Conservation (phyloP, 2,888 invertebrate genomes). For the Byasa hedistus region DNA sequence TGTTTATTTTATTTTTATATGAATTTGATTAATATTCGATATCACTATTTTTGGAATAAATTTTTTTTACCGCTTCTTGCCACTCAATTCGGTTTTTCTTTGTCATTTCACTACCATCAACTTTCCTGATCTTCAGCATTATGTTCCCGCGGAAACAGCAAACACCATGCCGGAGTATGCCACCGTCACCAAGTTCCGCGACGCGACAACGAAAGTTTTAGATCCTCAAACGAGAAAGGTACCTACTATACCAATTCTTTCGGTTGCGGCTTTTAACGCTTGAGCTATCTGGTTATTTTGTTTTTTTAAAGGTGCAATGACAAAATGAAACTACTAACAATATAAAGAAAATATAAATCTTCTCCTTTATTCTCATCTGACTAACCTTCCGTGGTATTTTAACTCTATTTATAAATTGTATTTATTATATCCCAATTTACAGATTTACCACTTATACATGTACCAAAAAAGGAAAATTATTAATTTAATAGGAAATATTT, state of each 20-base stretch:
- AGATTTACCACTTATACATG: too few species aligned
- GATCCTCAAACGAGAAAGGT: constrained; percentile 58
- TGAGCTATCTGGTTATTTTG: constrained; percentile 25
- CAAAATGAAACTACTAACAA: too few species aligned
- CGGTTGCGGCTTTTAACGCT: constrained; percentile 11
- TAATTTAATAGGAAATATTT: too few species aligned
- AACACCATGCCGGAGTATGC: constrained; percentile 57
- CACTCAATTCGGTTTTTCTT: constrained; percentile 12
- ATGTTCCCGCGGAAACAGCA: constrained; percentile 30
- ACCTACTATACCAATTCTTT: constrained; percentile 32
- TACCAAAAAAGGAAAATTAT: too few species aligned
- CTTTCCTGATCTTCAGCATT: constrained; percentile 35
- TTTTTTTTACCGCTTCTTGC: neutral
- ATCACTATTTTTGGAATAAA: neutral
- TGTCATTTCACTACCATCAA: constrained; percentile 32
- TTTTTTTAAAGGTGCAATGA: too few species aligned
- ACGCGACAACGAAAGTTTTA: constrained; percentile 42
- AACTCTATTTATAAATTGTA: too few species aligned
- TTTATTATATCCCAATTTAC: too few species aligned
- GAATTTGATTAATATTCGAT: too few species aligned
- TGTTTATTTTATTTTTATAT: too few species aligned
- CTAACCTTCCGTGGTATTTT: too few species aligned
- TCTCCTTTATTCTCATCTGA: too few species aligned
- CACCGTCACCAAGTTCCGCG: constrained; percentile 52
- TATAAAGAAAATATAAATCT: neutral